A percentile compares a stretch with the other conserved stretches of the same genome.
Evolutionary conservation across 2,113 vertebrate species (phyloP).

Genomic region (Ptilonorhynchus violaceus): DNA sequence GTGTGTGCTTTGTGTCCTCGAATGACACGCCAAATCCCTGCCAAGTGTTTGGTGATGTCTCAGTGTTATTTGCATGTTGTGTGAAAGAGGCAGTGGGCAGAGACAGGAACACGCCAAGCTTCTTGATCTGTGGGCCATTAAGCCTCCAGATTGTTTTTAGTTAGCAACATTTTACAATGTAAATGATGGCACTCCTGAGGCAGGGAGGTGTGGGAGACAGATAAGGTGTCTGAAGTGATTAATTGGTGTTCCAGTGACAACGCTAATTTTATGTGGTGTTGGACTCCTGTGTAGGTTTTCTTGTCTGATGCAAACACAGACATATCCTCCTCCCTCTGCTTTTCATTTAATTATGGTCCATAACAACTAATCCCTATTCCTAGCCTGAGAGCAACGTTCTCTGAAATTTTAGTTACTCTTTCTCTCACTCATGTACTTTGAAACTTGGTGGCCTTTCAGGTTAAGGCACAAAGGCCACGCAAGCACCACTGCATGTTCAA

Average conservation of each 20-base stretch:
- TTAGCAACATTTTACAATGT: neutral
- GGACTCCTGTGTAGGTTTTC: neutral
- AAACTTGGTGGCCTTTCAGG: neutral
- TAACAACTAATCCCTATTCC: neutral
- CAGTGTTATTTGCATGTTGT: neutral
- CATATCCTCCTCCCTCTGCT: neutral
- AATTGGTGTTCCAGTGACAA: neutral
- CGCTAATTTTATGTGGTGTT: conserved; percentile 14
- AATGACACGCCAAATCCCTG: neutral
- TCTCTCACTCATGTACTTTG: accelerated
- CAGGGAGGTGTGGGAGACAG: conserved; percentile 10
- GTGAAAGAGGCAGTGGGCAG: neutral
- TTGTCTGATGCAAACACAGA: neutral
- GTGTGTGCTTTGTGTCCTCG: neutral
- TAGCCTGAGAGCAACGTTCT: neutral
- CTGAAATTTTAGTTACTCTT: neutral
- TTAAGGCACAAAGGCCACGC: neutral
- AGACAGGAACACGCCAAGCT: neutral
- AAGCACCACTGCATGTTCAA: neutral
- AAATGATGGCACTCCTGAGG: neutral
- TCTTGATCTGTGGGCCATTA: neutral
- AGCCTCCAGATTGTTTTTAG: neutral
- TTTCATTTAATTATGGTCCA: neutral
- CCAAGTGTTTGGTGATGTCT: neutral
- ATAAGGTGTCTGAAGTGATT: conserved; percentile 42